Evolutionary conservation across 2,113 vertebrate species (phyloP).

Genomic region (Oryzias javanicus): DNA sequence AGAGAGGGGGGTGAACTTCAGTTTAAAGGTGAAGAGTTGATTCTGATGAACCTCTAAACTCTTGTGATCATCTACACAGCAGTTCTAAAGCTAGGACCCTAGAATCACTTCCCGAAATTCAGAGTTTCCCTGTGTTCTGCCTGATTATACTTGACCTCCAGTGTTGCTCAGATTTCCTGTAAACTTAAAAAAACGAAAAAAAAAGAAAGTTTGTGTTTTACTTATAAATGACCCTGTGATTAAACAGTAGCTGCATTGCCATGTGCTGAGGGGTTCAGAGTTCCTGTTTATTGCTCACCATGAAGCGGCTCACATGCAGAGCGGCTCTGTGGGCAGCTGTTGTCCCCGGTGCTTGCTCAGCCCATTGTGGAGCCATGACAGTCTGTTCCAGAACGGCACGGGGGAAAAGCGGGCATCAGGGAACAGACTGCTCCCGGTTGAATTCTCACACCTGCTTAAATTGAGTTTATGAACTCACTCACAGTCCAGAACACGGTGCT

Average conservation of each 20-base stretch:
- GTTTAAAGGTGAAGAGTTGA: too few relatives aligned
- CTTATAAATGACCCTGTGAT: slow-evolving; percentile 1
- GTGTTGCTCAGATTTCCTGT: slow-evolving; percentile 12
- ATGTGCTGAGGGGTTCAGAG: slow-evolving; percentile 22
- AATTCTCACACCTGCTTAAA: slow-evolving; percentile 23
- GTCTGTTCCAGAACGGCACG: slow-evolving; percentile 61
- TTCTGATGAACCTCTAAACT: too few relatives aligned
- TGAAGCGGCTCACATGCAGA: slow-evolving; percentile 32
- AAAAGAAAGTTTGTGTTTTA: slow-evolving; percentile 3
- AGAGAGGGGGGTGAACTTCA: too few relatives aligned
- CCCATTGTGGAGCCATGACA: slow-evolving; percentile 49
- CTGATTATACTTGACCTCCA: neutral
- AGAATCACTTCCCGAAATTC: too few relatives aligned
- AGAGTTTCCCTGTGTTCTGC: too few relatives aligned
- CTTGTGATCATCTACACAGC: too few relatives aligned
- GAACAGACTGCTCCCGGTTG: slow-evolving; percentile 44
- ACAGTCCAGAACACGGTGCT: neutral
- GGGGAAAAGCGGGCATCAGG: slow-evolving; percentile 17
- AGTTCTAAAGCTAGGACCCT: too few relatives aligned
- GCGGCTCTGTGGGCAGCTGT: slow-evolving; percentile 22
- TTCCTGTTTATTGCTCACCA: slow-evolving; percentile 13
- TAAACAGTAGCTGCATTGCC: slow-evolving; percentile 48
- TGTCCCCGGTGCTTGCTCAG: slow-evolving; percentile 65
- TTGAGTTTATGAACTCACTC: slow-evolving; percentile 5
- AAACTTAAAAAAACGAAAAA: neutral